phyloP scores from a whole-genome alignment of 2,113 vertebrate species.

The Bucco capensis region DNA sequence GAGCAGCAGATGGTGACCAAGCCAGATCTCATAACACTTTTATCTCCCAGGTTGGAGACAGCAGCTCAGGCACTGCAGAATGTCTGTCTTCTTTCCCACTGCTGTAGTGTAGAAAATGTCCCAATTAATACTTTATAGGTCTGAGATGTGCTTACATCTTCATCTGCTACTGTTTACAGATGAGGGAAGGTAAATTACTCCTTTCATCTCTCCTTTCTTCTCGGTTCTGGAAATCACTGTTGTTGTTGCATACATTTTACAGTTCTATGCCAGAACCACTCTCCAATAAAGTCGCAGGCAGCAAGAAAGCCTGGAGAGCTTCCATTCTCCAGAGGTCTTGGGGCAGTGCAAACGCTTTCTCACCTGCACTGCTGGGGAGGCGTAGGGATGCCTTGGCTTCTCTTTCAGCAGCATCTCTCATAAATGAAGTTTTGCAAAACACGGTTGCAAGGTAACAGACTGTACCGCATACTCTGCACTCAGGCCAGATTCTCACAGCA shows the following conservation, averaged over 20 bases:
- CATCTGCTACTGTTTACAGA: background rate
- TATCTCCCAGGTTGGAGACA: background rate
- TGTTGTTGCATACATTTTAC: conserved; percentile 21
- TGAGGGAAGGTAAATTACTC: conserved; percentile 20
- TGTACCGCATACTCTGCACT: background rate
- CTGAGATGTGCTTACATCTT: conserved; percentile 42
- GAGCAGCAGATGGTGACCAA: background rate
- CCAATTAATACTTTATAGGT: conserved; percentile 41
- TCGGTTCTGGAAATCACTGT: conserved; percentile 26
- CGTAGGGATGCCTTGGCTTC: background rate
- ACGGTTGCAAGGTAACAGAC: background rate
- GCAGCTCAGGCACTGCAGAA: background rate
- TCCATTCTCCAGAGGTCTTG: background rate
- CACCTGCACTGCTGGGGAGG: background rate
- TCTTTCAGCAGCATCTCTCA: background rate
- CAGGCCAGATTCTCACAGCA: background rate
- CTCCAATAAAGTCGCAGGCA: conserved; percentile 17
- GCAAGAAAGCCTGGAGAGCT: conserved; percentile 27
- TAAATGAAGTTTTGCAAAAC: background rate
- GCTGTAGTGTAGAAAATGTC: conserved; percentile 23
- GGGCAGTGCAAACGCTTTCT: conserved; percentile 17
- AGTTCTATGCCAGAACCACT: conserved; percentile 4
- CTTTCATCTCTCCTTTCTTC: conserved; percentile 33
- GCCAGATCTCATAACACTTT: background rate
- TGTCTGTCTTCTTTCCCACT: background rate